phyloP scores from a whole-genome alignment of 2,113 vertebrate genomes.

The Galbula dea region DNA sequence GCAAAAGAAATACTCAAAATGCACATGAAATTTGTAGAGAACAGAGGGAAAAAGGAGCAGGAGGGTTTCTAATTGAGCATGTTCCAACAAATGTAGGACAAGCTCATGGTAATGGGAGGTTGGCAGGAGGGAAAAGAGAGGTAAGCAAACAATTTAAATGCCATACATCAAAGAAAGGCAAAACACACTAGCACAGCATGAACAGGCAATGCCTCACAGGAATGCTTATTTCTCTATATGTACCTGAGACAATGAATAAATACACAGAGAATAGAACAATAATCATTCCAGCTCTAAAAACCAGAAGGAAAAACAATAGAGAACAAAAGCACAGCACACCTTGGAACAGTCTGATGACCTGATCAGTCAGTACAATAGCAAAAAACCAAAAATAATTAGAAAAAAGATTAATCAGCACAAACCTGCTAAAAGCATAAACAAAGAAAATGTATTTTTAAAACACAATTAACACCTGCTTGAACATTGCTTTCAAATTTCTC shows the following conservation, averaged over 20 bases:
- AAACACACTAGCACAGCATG: background rate
- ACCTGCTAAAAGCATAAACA: background rate
- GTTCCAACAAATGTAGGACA: conserved; percentile 29
- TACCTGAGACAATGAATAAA: background rate
- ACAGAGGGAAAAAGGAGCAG: background rate
- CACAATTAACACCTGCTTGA: background rate
- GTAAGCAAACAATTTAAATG: conserved; percentile 44
- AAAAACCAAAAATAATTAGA: background rate
- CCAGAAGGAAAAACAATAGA: background rate
- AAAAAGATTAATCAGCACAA: background rate
- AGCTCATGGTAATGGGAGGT: background rate
- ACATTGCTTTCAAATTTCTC: background rate
- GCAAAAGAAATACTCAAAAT: background rate
- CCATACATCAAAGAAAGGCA: conserved; percentile 26
- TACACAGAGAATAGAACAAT: background rate
- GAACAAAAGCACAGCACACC: background rate
- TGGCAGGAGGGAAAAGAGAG: background rate
- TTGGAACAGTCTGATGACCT: background rate
- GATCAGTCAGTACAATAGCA: background rate
- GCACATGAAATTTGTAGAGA: background rate
- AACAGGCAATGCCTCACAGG: background rate
- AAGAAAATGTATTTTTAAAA: background rate
- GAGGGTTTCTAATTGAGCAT: background rate
- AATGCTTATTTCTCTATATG: background rate
- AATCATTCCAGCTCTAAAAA: background rate